Evolutionary conservation across 2,888 invertebrate genomes (phyloP), one percentile per base, ranked within the genome.

Genomic region (Lymantria monacha): DNA sequence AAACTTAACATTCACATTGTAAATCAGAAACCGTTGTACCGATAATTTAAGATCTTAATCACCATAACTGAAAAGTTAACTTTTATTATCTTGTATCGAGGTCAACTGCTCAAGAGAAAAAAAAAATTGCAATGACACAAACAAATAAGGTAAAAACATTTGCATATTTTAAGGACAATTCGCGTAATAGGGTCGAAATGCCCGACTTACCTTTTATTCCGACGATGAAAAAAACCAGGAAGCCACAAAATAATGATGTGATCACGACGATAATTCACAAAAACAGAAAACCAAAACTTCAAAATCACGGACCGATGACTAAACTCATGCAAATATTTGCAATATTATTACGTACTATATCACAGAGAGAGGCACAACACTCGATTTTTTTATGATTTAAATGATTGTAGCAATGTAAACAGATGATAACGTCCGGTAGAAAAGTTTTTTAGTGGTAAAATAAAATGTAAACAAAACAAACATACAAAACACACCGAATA

Each of bases 281-380:
- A 57, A 73, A 74, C 72, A 60, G 55, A 72, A 59, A 67, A 70
- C 64, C 61, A 61, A 69, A 74, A 69, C 68, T 66, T 53, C 55
- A 49, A 53, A 57, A 46, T 57, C 58, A 57, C 63, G 55, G 48
- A 45, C 41, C 50, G 62, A 68, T 76, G 73, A 76, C 69, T 70
- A 71, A 70, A 69, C 63, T 51, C 46, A 52, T 61, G 65, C 61
- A 54, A 58, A 63, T 51, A 56, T 58, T 60, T 66, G 61, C 57
- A 57, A 57, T 52, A 54, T 44, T 56, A 55, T 52, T 57, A 59
- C 47, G n/a, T 56, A 70, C 11, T 33, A 59, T 61, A 61, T 76
- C 77, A 75, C 82, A 83, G 80, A 77, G 69, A 50, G 47, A 54
- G 59, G 60, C 83, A 82, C 76, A 78, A 79, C 69, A 72, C 73